phyloP scores from a whole-genome alignment of 2,888 invertebrate genomes.

The Ectropis crepuscularia region DNA sequence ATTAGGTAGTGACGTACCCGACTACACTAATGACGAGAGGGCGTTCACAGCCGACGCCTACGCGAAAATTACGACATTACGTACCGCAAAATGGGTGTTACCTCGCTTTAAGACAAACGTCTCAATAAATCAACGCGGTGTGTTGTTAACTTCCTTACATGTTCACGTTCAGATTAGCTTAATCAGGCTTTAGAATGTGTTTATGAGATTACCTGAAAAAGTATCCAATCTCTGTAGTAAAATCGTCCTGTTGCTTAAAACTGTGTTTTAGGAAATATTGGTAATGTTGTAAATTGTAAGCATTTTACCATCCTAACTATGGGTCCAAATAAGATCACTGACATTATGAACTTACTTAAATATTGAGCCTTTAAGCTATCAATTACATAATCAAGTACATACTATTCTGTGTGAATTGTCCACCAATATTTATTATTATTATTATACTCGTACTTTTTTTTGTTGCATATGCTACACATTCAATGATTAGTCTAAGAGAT shows the following conservation, averaged over 20 bases:
- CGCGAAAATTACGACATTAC: constrained; percentile 54
- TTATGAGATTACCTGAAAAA: too few species aligned
- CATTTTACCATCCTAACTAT: background rate
- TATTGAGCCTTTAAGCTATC: too few species aligned
- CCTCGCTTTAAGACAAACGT: constrained; percentile 24
- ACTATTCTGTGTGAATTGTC: too few species aligned
- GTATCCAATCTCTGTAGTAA: too few species aligned
- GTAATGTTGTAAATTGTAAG: background rate
- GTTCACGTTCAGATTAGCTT: background rate
- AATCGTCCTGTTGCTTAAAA: too few species aligned
- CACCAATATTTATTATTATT: too few species aligned
- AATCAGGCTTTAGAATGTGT: too few species aligned
- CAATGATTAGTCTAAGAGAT: too few species aligned
- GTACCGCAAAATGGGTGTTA: constrained; percentile 26
- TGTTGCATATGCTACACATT: too few species aligned
- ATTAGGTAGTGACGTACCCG: constrained; percentile 71
- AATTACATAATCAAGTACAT: too few species aligned
- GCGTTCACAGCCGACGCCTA: constrained; percentile 45
- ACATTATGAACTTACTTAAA: background rate
- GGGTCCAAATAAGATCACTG: background rate
- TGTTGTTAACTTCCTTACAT: constrained; percentile 1
- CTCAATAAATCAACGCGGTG: constrained; percentile 19
- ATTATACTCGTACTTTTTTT: too few species aligned
- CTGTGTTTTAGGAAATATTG: background rate
- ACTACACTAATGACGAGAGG: constrained; percentile 68